Conservation (phyloP, 2,888 invertebrate species). For the Xylophagus ater region DNA sequence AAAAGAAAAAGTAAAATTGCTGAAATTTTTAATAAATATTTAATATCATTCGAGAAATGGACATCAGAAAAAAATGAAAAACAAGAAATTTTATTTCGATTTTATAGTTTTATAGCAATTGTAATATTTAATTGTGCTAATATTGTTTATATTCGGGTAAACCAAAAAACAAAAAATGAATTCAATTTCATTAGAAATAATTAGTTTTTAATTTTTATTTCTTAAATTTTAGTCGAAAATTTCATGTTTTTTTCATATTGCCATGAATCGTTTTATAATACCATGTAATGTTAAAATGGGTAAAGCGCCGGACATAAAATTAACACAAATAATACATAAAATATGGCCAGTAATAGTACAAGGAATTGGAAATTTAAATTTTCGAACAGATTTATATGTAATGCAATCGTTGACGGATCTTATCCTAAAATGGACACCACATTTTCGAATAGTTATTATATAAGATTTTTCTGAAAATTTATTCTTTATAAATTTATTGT, state of each 20-base stretch:
- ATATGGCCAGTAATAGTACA: conserved; percentile 44
- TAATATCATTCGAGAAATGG: conserved; percentile 35
- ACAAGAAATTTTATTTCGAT: conserved; percentile 29
- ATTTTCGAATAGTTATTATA: conserved; percentile 28
- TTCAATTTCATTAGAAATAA: not conserved
- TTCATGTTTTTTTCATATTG: conserved; percentile 41
- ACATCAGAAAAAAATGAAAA: conserved; percentile 25
- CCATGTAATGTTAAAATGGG: conserved; percentile 42
- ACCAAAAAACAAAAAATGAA: conserved; percentile 16
- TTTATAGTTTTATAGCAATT: conserved; percentile 36
- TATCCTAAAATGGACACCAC: conserved; percentile 38
- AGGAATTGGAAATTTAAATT: conserved; percentile 42
- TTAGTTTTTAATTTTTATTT: not conserved
- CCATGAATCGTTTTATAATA: conserved; percentile 42
- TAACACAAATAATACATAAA: conserved; percentile 40
- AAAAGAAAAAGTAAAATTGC: conserved; percentile 26
- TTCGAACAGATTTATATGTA: conserved; percentile 40
- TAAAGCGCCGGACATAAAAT: conserved; percentile 34
- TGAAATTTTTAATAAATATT: conserved; percentile 31
- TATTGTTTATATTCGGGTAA: conserved; percentile 31
- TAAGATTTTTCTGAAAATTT: too few species aligned
- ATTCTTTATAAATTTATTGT: not conserved
- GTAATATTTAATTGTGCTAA: conserved; percentile 35
- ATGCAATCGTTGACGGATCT: conserved; percentile 42
- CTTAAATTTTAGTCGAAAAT: conserved; percentile 22